Evolutionary conservation across 2,113 vertebrate genomes (phyloP).

Genomic region (Sprattus sprattus): DNA sequence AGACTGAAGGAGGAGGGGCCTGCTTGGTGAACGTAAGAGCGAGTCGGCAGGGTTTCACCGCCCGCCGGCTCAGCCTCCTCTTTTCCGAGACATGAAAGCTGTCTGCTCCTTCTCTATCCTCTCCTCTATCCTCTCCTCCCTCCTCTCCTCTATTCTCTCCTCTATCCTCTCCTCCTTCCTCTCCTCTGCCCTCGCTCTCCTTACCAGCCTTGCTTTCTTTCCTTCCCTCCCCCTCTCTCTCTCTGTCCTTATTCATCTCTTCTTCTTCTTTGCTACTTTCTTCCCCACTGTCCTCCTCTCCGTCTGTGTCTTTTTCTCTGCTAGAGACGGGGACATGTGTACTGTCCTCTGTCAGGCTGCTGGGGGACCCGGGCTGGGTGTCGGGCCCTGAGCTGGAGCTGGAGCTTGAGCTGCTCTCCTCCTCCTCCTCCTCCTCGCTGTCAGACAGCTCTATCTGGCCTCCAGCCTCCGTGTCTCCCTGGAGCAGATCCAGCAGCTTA

Average conservation of each 20-base stretch:
- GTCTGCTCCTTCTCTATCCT: slow-evolving; percentile 45
- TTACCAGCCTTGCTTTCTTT: background rate
- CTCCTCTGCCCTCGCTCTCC: slow-evolving; percentile 32
- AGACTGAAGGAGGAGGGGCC: slow-evolving; percentile 42
- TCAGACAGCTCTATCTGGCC: slow-evolving; percentile 58
- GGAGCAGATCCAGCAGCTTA: slow-evolving; percentile 67
- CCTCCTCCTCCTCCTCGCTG: slow-evolving; percentile 13
- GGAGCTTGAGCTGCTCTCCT: background rate
- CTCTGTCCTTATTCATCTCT: background rate
- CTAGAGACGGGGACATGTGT: background rate
- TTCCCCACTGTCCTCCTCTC: slow-evolving; percentile 2
- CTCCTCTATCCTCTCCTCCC: slow-evolving; percentile 36
- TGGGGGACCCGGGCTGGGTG: background rate
- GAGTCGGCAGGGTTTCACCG: slow-evolving; percentile 75
- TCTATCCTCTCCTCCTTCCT: slow-evolving; percentile 35
- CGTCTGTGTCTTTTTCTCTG: background rate
- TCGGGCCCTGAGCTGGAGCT: background rate
- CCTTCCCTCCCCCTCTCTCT: background rate
- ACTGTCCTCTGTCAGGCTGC: background rate
- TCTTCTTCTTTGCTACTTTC: background rate
- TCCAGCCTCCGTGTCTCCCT: slow-evolving; percentile 49
- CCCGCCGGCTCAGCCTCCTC: slow-evolving; percentile 66
- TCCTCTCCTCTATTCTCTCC: slow-evolving; percentile 35
- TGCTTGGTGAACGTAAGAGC: slow-evolving; percentile 79
- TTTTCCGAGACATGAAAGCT: slow-evolving; percentile 50